Conservation (phyloP, 2,113 vertebrate species). For the Eolophus roseicapilla region DNA sequence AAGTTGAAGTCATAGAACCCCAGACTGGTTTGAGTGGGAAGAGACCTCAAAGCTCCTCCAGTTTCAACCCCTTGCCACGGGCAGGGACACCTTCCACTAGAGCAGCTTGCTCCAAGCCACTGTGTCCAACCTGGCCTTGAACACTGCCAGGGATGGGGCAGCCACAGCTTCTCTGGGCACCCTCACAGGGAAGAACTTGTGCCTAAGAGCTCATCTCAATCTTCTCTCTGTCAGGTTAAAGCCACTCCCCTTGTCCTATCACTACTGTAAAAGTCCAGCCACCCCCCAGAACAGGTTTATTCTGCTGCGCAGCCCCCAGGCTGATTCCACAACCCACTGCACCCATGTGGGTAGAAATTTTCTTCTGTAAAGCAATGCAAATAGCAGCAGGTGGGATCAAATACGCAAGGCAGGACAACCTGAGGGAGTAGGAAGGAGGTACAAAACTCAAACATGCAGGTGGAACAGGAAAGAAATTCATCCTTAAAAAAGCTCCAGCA, state of each 20-base stretch:
- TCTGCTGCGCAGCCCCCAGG: background rate
- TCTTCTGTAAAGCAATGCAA: background rate
- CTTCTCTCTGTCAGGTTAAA: background rate
- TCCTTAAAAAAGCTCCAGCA: background rate
- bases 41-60: too few relatives aligned
- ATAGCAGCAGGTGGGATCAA: background rate
- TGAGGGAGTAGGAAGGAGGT: background rate
- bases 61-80: too few relatives aligned
- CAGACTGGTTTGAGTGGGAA: too few relatives aligned
- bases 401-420: background rate
- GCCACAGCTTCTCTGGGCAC: too few relatives aligned
- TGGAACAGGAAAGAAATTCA: background rate
- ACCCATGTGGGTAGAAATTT: background rate
- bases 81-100: too few relatives aligned
- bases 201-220: background rate
- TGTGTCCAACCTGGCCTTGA: too few relatives aligned
- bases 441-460: background rate
- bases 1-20: too few relatives aligned
- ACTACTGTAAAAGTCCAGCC: background rate
- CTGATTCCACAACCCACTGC: background rate
- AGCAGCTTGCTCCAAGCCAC: too few relatives aligned
- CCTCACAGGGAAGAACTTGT: background rate
- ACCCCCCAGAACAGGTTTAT: background rate
- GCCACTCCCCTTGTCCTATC: background rate
- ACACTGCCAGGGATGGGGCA: too few relatives aligned